Evolutionary conservation across 2,888 invertebrate species (phyloP), one percentile per base, ranked within the genome.

Genomic region (Coremacera marginata): DNA sequence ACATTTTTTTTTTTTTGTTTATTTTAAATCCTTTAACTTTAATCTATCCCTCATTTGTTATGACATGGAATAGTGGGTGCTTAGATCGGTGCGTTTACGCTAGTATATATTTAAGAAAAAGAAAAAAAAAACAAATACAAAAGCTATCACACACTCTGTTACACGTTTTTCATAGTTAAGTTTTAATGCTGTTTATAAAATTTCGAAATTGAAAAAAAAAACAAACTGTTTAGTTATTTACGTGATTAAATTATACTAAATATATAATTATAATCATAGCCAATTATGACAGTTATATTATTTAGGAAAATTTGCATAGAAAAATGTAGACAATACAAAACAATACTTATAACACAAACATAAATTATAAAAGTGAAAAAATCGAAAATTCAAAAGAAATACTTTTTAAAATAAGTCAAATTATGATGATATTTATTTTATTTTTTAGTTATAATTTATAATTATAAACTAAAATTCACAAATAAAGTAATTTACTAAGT

Each of bases 1-100:
- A 72, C 73, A 77, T 75, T 75, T 77, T 75, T 75, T 57, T 76
- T 75, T 75, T 77, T 75, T 75, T 57, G 37, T 49, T 57, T 67
- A 63, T 67, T 65, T 76, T 52, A 68, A 60, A 74, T 37, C 44
- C 71, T 70, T 74, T 51, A 22, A 37, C 68, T 27, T 37, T 52
- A 19, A 27, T 51, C 14, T 51, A 11, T 25, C n/a, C 19, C 37
- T 68, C 68, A 19, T 7, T 51, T 27, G 8, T 14, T 51, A 70
- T 65, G 22, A 60, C 57, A 27, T 51, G 63, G 62, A 51, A 73
- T 34, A 14, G 11, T 67, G 55, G 74, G 74, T 74, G 74, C 74
- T 74, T 11, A 22, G 7, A 52, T 16, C 34, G 74, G 74, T 74
- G 67, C 74, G 37, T 62, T 27, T 49, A 5, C 9, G 14, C 55